Evolutionary conservation across 2,888 invertebrate species (phyloP).

Genomic region (Dicroscelio sp.): DNA sequence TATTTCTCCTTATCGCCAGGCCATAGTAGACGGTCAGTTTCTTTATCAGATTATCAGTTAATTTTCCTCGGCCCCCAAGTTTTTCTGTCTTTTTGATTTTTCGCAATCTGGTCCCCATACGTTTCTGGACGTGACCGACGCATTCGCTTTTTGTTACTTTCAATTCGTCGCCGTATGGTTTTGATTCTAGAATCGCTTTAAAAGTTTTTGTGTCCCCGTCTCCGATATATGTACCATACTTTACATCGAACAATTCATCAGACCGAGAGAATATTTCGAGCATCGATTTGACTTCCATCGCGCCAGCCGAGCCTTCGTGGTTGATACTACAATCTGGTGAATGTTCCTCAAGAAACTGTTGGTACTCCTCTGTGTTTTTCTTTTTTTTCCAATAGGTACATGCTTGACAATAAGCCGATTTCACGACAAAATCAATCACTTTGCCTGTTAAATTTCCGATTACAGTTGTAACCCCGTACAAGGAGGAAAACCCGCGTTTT

Average conservation of each 20-base stretch:
- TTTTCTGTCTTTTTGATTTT: slow-evolving; percentile 64
- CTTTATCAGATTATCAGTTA: slow-evolving; percentile 83
- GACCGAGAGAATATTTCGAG: slow-evolving; percentile 68
- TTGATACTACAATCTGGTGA: background rate
- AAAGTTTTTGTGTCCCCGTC: slow-evolving; percentile 42
- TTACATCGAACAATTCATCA: slow-evolving; percentile 45
- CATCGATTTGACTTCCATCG: slow-evolving; percentile 67
- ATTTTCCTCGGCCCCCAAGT: slow-evolving; percentile 81
- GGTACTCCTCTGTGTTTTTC: slow-evolving; percentile 62
- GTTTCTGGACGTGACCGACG: slow-evolving; percentile 13
- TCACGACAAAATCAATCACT: slow-evolving; percentile 81
- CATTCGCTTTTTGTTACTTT: slow-evolving; percentile 31
- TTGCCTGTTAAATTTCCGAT: slow-evolving; percentile 76
- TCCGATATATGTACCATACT: slow-evolving; percentile 17
- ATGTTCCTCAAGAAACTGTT: background rate
- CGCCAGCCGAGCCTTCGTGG: slow-evolving; percentile 80
- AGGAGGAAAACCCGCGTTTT: slow-evolving; percentile 47
- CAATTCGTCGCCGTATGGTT: slow-evolving; percentile 23
- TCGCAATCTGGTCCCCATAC: slow-evolving; percentile 26
- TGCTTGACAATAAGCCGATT: slow-evolving; percentile 79
- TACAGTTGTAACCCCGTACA: slow-evolving; percentile 26
- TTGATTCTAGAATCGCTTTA: background rate
- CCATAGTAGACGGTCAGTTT: slow-evolving; percentile 75
- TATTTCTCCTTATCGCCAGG: slow-evolving; percentile 81
- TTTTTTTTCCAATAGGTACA: slow-evolving; percentile 74